Base-by-base conservation (phyloP, 2,797 vertebrate species). In the Meriones psammophilus region DNA sequence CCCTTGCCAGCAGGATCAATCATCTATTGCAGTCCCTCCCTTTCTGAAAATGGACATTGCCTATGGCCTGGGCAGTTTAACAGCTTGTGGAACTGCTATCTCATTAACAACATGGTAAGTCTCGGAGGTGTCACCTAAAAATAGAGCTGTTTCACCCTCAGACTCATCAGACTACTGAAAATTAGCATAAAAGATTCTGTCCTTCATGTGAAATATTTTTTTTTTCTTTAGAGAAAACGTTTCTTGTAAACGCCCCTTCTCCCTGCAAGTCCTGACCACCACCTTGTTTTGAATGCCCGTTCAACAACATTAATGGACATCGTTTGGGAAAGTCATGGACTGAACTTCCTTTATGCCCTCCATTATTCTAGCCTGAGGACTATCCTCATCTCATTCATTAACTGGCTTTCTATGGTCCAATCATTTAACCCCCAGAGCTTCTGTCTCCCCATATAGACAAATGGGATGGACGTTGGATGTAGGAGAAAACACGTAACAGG, bases 361-460 rank as follows among this genome's bases (percentile, higher is more conserved):
- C 1, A 64, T 28, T 91, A 81, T 60, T 71, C 30, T 36, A 79
- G 39, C 42, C 68, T 74, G 9, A 86, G 54, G 77, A 56, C 73
- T 68, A 93, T 68, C 24, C 18, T 17, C 3, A 22, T 5, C 20
- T 88, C 12, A 1, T 24, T 73, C 83, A 89, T 54, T 71, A 94
- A 74, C 39, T 36, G 76, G 58, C 33, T 89, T 64, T 28, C 50
- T 80, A 10, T 9, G 28, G 56, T 88, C 92, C 81, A 93, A 33
- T 83, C 13, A n/a, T 74, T 94, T 84, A 90, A 74, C 28, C 26
- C 15, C n/a, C 5, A 84, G 17, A n/a, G 50, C 68, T 60, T 91
- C 90, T 89, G 33, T 74, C 64, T 69, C 76, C 76, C 88, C 68
- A 56, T 81, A 96, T 42, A 42, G 42, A 42, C 42, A 42, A 42